phyloP scores from a whole-genome alignment of 2,113 vertebrate genomes.

The Phalacrocorax carbo region DNA sequence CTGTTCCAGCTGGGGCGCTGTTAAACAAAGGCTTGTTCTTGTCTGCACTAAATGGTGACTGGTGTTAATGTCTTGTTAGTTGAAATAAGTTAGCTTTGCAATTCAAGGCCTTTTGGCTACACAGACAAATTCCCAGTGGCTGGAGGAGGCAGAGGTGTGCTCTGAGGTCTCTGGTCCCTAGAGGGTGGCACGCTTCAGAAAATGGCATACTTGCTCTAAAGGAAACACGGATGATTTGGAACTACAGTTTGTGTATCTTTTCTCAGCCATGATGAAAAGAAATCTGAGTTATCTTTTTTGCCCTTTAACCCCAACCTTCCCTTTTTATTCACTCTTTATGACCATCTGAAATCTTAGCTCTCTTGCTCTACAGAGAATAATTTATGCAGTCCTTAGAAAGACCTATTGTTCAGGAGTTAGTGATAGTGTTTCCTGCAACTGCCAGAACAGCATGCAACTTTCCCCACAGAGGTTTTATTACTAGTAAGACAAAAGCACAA shows the following conservation, averaged over 20 bases:
- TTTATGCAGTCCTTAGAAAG: neutral
- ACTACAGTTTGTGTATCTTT: neutral
- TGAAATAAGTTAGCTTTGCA: neutral
- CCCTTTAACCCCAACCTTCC: neutral
- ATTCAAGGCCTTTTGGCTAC: neutral
- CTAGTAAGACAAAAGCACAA: neutral
- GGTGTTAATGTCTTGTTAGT: neutral
- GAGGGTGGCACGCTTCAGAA: neutral
- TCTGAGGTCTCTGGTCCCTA: neutral
- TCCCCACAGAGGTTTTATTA: neutral
- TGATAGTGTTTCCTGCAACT: neutral
- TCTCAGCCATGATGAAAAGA: neutral
- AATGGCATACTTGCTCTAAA: neutral
- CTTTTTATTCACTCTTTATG: neutral
- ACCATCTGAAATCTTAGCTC: neutral
- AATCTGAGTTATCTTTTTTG: neutral
- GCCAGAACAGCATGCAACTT: neutral
- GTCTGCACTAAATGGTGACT: neutral
- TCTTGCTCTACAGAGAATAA: neutral
- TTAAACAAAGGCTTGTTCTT: neutral
- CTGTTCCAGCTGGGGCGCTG: neutral
- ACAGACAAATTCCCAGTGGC: fast-evolving
- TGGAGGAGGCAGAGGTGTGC: neutral
- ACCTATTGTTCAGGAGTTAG: neutral
- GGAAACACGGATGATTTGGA: neutral